A percentile compares a stretch with the other conserved stretches of the same genome.
phyloP scores from a whole-genome alignment of 2,888 invertebrate genomes.

The Carterocephalus palaemon region DNA sequence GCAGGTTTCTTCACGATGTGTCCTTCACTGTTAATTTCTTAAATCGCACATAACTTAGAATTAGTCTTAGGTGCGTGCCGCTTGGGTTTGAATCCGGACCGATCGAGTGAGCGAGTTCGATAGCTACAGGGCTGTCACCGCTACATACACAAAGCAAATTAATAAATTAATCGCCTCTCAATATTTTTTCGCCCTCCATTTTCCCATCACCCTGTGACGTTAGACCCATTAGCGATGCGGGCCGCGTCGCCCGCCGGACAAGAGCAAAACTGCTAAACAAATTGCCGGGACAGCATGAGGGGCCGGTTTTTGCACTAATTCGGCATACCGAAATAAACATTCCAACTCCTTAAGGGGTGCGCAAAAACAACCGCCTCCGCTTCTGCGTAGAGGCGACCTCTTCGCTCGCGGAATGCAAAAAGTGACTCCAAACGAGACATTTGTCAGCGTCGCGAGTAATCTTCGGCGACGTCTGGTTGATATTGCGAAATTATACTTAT shows the following conservation, averaged over 20 bases:
- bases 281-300: slow-evolving; percentile 62
- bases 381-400: slow-evolving; percentile 56
- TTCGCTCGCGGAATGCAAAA: slow-evolving; percentile 46
- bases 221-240: slow-evolving; percentile 60
- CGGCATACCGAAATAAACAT: slow-evolving; percentile 79
- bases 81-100: too few relatives aligned
- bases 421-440: slow-evolving; percentile 48
- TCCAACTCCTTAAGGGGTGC: slow-evolving; percentile 66
- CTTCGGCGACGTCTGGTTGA: slow-evolving; percentile 18
- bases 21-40: too few relatives aligned
- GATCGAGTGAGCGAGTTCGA: too few relatives aligned
- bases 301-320: slow-evolving; percentile 76
- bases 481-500: not conserved
- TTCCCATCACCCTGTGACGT: slow-evolving; percentile 45
- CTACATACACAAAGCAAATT: too few relatives aligned
- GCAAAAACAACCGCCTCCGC: slow-evolving; percentile 54
- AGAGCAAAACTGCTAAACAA: slow-evolving; percentile 76
- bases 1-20: too few relatives aligned
- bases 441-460: slow-evolving; percentile 34
- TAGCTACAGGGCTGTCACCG: too few relatives aligned
- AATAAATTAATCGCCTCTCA: not conserved
- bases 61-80: too few relatives aligned
- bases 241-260: slow-evolving; percentile 57
- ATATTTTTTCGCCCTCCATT: not conserved
- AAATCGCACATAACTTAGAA: too few relatives aligned